Base-by-base conservation (phyloP, 1,140 invertebrate species). In the Apis florea region DNA sequence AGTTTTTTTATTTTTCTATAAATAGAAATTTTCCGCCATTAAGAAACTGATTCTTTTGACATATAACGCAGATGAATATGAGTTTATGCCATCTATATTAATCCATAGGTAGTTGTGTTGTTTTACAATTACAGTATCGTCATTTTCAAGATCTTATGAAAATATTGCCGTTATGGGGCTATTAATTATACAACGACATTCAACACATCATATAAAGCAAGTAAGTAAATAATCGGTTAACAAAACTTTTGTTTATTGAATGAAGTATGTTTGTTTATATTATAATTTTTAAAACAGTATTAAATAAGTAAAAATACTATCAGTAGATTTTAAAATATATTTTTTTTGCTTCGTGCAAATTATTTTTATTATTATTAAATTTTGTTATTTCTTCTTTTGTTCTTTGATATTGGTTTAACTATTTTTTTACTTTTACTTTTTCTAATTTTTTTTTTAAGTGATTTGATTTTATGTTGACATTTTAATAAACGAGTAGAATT, bases 91-190 rank as follows among this genome's bases (percentile, higher is more conserved):
- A 24, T 54, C n/a, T 58, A n/a, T 17, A 31, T 12, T 61, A 49
- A 67, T 59, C 10, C 17, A 63, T 81, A 8, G 63, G 12, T 24
- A 15, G 21, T 49, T 67, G 78, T 67, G 31, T 68, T 19, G 17
- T 61, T 79, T 19, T 13, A 12, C 0, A 53, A 13, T 40, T 2
- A 63, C 70, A 15, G 1, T 24, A n/a, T 58, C 54, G 49, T 11
- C 31, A 31, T 72, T 79, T 59, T 21, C 15, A 59, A 67, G 24
- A 10, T 67, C 21, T 49, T 56, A 63, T 0, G 26, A 59, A 68
- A 67, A 24, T 75, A 75, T 75, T 26, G 54, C 26, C 66, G 26
- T 68, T 59, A 81, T 81, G 79, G 79, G 63, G 63, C 6, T 67
- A 59, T 40, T 81, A 75, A 75, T 40, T 40, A 26, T 49, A 1